Evolutionary conservation across 2,888 invertebrate species (phyloP).

Genomic region (Hydropsyche betteni): DNA sequence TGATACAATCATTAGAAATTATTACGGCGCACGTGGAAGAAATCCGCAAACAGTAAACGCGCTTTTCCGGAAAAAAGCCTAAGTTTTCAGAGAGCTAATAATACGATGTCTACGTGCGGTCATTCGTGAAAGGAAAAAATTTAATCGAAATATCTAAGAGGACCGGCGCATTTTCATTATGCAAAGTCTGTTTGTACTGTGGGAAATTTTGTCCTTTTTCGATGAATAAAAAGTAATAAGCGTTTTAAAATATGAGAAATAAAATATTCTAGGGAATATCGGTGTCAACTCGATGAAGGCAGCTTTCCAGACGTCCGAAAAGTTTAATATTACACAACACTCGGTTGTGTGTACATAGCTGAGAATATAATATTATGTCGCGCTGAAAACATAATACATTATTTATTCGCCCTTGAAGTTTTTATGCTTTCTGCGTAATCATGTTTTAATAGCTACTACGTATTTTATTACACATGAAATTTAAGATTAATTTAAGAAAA

Average conservation of each 20-base stretch:
- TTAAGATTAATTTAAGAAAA: too few relatives aligned
- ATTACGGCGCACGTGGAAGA: too few relatives aligned
- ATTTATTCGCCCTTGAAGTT: too few relatives aligned
- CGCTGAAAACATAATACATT: too few relatives aligned
- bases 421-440: too few relatives aligned
- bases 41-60: too few relatives aligned
- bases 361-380: too few relatives aligned
- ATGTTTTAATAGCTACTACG: too few relatives aligned
- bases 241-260: slow-evolving; percentile 10
- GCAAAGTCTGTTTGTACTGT: slow-evolving; percentile 21
- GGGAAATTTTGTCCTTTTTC: background rate
- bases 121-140: background rate
- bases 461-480: too few relatives aligned
- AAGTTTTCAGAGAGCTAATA: background rate
- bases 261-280: background rate
- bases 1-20: too few relatives aligned
- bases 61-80: too few relatives aligned
- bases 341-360: too few relatives aligned
- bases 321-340: slow-evolving; percentile 12
- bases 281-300: background rate
- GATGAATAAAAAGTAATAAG: slow-evolving; percentile 21
- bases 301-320: slow-evolving; percentile 4
- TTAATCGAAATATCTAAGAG: slow-evolving; percentile 10
- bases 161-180: background rate
- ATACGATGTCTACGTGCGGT: background rate